Evolutionary conservation across 1,140 invertebrate species (phyloP), one percentile per base, ranked within the genome.

Genomic region (Bursaphelenchus mucronatus): DNA sequence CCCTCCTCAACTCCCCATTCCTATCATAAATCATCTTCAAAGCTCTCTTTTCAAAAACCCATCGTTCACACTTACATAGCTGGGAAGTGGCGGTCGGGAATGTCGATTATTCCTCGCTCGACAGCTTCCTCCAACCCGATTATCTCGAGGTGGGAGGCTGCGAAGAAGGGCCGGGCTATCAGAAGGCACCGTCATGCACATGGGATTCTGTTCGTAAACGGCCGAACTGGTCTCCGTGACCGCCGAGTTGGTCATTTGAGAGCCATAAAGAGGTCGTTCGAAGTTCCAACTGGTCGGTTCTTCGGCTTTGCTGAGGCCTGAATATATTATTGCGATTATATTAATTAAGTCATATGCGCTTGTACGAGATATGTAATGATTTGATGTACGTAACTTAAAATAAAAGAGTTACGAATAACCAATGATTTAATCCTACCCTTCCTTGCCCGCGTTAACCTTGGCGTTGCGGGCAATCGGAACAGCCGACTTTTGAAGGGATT

Each of bases 211-310:
- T 21, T 44, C 54, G 54, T n/a, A 15, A 15, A 13, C 39, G n/a
- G n/a, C 54, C n/a, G n/a, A n/a, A 13, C n/a, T 30, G 54, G 13
- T 55, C 13, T n/a, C 13, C 19, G 39, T 39, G 30, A 55, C 54
- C 1, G 54, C 39, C 19, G 57, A 59, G 45, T 39, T 39, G 57
- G 11, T 44, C 57, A 59, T 59, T 50, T 59, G 13, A 15, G 54
- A n/a, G 43, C 57, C 57, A 41, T 39, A 71, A 11, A 61, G 58
- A 17, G 75, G 71, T 8, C 76, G 69, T 59, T 76, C 74, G 61
- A 76, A 76, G 53, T 76, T 76, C 74, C 74, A 76, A 51, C 61
- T 64, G n/a, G 74, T 76, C 17, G 61, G 52, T 30, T 76, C 76
- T 19, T 76, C 74, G 39, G 71, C 74, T 47, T 76, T 55, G 15